Evolutionary conservation across 2,113 vertebrate species (phyloP), one percentile per base, ranked within the genome.

Genomic region (Cygnus atratus): DNA sequence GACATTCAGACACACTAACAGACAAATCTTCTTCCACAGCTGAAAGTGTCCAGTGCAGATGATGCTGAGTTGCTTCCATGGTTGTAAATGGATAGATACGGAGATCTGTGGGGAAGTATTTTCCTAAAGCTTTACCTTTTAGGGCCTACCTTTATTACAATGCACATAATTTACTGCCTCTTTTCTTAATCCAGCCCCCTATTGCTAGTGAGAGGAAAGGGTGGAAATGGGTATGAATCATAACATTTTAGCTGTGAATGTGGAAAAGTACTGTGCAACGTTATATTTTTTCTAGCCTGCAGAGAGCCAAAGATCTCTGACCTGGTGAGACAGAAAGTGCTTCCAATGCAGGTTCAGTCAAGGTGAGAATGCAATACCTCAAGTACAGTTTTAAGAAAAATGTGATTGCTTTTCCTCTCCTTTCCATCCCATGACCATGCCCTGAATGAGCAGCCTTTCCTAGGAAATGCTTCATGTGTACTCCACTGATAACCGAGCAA

Each of bases 271-370:
- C 91, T 63, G 55, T 72, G 57, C 84, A 96, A 94, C n/a, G 1
- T 84, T 96, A 11, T 94, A 59, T 97, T 95, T 95, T 88, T 86
- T 95, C 67, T 96, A 99, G 99, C 99, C 84, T 99, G 99, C 96
- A 98, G 98, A 96, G 99, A 99, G 96, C 99, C 99, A 76, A 99
- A 99, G 98, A 98, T 99, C 71, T 99, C 99, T 91, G 99, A 99
- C 82, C 96, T 99, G 98, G 99, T 99, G 87, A 99, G 97, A 97
- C 98, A 99, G 97, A 99, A 96, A 97, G 98, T 99, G 82, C 98
- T 99, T 66, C 98, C 99, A 19, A 98, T 98, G 87, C 99, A 99
- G 90, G 96, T 98, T 91, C 99, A 98, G 58, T 99, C 97, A 96
- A 99, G 99, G 99, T 99, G 92, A 98, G 98, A 96, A 62, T 24